Percentiles rank a stretch among this genome's conserved stretches.
These are phyloP conservation scores for Squalus acanthias DNA, from an alignment of 2,797 vertebrate species.

Conservation along the genomic window DNA sequence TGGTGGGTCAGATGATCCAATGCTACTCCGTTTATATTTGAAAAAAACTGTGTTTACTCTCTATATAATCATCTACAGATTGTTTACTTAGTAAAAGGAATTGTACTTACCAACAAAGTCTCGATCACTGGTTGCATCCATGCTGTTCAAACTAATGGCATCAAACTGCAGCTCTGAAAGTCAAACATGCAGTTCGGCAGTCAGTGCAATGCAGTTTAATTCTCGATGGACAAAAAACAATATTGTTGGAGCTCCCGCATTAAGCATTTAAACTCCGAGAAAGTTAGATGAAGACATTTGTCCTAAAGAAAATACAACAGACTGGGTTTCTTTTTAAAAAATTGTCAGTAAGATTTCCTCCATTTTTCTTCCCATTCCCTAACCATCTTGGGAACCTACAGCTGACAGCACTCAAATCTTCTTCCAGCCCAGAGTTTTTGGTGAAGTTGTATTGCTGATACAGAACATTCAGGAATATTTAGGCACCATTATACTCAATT, in stretches of 20 bases:
- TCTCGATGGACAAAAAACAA: neutral
- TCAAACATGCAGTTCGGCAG: neutral
- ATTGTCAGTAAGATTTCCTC: neutral
- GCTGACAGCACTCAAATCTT: neutral
- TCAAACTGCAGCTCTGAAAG: slow-evolving; percentile 73
- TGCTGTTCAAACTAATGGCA: slow-evolving; percentile 83
- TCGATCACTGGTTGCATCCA: slow-evolving; percentile 86
- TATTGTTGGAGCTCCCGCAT: too few relatives aligned
- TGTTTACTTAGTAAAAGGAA: neutral
- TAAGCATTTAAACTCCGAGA: neutral
- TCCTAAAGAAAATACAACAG: neutral
- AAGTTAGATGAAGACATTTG: neutral
- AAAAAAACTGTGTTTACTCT: neutral
- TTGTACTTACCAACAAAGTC: slow-evolving; percentile 80
- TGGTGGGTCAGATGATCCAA: neutral
- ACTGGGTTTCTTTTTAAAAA: neutral
- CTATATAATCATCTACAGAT: neutral
- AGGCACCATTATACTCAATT: neutral
- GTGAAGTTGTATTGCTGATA: neutral
- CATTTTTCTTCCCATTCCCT: neutral
- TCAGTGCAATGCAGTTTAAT: neutral
- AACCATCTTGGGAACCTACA: neutral
- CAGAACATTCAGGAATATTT: too few relatives aligned
- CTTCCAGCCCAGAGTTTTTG: neutral
- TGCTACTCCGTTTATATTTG: neutral